Evolutionary conservation across 2,113 vertebrate species (phyloP), one percentile per base, ranked within the genome.

Genomic region (Solenodon paradoxus): DNA sequence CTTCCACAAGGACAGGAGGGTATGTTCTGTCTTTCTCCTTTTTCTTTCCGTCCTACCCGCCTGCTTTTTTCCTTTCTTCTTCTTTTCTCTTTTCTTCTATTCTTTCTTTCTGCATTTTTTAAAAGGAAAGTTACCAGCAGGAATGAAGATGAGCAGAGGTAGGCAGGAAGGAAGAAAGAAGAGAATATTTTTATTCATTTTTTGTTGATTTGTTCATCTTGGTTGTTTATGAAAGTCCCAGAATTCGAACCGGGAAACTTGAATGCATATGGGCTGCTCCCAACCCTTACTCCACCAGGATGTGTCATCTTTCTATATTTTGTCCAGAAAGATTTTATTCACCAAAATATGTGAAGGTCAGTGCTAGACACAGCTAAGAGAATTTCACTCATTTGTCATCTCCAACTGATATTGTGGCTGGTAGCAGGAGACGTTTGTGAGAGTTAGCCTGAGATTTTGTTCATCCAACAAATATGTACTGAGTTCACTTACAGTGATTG

Each of bases 21-120:
- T 9, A 0, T 4, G 10, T 24, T 15, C 9, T 1, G 0, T 40
- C 5, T 16, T 38, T 1, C 15, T 10, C 20, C 28, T 2, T 47
- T 10, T 4, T 5, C 0, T 0, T 24, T 47, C 35, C n/a, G 19
- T 45, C 5, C 5, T 7, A 28, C 10, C 20, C 55, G n/a, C 32
- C 38, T 16, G 11, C 45, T 45, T 19, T 28, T 19, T 77, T 53
- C 10, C 28, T 42, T 17, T 30, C 42, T 42, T 19, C 9, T 85
- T 35, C 17, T 26, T 4, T 6, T 59, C 55, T 35, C 42, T 63
- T 32, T 28, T 9, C 42, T 66, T 74, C 17, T 15, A 7, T 69
- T 32, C 3, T 13, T 92, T 64, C 35, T 66, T 74, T 45, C 40
- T 32, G 0, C n/a, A n/a, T n/a, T n/a, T n/a, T n/a, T n/a, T n/a